phyloP scores from a whole-genome alignment of 2,888 invertebrate genomes.

The Plebejus anna region DNA sequence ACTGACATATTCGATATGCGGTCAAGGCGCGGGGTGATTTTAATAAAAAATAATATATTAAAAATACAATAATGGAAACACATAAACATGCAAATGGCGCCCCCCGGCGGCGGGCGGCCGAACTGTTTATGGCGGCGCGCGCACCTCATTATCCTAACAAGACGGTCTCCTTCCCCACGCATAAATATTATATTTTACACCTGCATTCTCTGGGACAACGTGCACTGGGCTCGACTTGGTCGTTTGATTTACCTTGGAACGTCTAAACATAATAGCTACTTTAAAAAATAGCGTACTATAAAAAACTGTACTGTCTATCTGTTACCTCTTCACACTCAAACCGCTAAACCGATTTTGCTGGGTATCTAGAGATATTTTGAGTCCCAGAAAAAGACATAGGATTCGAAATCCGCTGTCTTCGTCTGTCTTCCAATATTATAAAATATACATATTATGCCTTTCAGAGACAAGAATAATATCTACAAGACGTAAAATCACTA shows the following conservation, averaged over 20 bases:
- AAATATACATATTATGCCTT: too few relatives aligned
- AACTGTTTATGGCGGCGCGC: slow-evolving; percentile 70
- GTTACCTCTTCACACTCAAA: too few relatives aligned
- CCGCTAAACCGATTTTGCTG: too few relatives aligned
- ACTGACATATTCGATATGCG: slow-evolving; percentile 25
- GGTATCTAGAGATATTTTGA: too few relatives aligned
- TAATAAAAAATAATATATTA: slow-evolving; percentile 42
- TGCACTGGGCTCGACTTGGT: background rate
- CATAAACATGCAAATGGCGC: slow-evolving; percentile 74
- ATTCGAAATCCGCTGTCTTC: too few relatives aligned
- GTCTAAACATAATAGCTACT: background rate
- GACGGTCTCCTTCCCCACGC: slow-evolving; percentile 70
- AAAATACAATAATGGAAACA: slow-evolving; percentile 52
- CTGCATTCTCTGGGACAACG: slow-evolving; percentile 55
- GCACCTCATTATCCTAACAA: slow-evolving; percentile 78
- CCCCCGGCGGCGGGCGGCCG: slow-evolving; percentile 64
- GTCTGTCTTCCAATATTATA: too few relatives aligned
- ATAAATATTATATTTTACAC: slow-evolving; percentile 78
- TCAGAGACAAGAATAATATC: too few relatives aligned
- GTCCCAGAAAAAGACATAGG: too few relatives aligned
- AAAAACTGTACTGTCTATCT: too few relatives aligned
- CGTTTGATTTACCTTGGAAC: background rate
- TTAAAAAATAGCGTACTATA: too few relatives aligned
- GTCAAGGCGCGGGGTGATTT: slow-evolving; percentile 47
- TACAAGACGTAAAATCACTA: too few relatives aligned